phyloP scores from a whole-genome alignment of 2,113 vertebrate genomes.

The Limnothrissa miodon region DNA sequence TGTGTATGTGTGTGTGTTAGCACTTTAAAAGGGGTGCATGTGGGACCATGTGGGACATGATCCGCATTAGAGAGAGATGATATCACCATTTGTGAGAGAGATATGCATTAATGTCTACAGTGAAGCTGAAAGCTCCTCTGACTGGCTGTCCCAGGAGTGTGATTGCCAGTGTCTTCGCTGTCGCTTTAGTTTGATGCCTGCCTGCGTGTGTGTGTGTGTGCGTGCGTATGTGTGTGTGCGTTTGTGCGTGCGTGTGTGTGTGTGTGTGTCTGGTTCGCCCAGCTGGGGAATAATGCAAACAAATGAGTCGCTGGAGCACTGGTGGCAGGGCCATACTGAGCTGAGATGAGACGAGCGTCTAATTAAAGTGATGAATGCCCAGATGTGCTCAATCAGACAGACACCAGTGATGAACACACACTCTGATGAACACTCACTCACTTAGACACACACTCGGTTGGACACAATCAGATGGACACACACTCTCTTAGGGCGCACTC shows the following conservation, averaged over 20 bases:
- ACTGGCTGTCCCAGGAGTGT: too few relatives aligned
- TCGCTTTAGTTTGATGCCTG: slow-evolving; percentile 27
- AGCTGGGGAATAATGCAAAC: background rate
- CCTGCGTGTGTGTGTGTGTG: slow-evolving; percentile 13
- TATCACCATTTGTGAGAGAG: background rate
- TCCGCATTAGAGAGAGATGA: too few relatives aligned
- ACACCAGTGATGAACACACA: background rate
- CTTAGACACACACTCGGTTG: too few relatives aligned
- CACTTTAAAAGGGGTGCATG: too few relatives aligned
- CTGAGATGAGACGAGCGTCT: background rate
- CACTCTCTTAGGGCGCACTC: too few relatives aligned
- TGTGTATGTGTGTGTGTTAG: too few relatives aligned
- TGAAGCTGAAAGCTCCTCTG: too few relatives aligned
- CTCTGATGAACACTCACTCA: too few relatives aligned
- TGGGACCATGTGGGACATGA: too few relatives aligned
- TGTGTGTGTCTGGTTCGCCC: background rate
- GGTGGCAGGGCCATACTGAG: background rate
- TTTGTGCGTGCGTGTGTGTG: slow-evolving; percentile 10
- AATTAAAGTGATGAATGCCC: slow-evolving; percentile 6
- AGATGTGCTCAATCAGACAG: background rate
- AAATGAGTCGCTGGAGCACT: background rate
- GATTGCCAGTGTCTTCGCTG: background rate
- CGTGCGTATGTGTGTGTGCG: slow-evolving; percentile 3
- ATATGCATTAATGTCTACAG: background rate
- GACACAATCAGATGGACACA: too few relatives aligned